These are phyloP conservation scores for Bucco capensis DNA, from an alignment of 2,113 vertebrate genomes.

Conservation along the genomic window DNA sequence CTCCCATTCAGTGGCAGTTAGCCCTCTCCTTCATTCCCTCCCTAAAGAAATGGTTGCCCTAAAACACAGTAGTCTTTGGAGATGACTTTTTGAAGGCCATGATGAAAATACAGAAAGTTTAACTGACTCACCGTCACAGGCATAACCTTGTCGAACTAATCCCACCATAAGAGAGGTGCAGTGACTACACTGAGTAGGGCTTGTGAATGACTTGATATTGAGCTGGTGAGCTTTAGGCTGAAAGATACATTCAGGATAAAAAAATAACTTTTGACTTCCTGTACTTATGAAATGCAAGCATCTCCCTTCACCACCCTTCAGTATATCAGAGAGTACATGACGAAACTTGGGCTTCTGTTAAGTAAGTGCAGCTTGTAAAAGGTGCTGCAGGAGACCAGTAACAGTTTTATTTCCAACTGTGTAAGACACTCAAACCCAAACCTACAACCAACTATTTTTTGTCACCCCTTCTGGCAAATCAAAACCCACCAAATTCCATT, in stretches of 20 bases:
- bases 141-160: slow-evolving; percentile 90
- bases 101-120: background rate
- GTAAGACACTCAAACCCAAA: background rate
- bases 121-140: slow-evolving; percentile 87
- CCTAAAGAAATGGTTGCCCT: background rate
- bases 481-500: background rate
- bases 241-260: slow-evolving; percentile 39
- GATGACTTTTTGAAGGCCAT: background rate
- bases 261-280: background rate
- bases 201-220: slow-evolving; percentile 92
- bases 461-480: background rate
- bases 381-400: background rate
- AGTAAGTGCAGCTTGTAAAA: background rate
- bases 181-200: slow-evolving; percentile 92
- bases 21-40: background rate
- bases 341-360: background rate
- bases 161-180: slow-evolving; percentile 97
- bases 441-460: background rate
- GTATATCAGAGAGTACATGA: background rate
- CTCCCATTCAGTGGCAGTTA: background rate
- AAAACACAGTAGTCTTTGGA: background rate
- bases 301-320: background rate
- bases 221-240: slow-evolving; percentile 96
- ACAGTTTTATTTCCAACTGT: background rate
- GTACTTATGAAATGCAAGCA: background rate